Evolutionary conservation across 2,113 vertebrate genomes (phyloP), one percentile per base, ranked within the genome.

Genomic region (Shinisaurus crocodilurus): DNA sequence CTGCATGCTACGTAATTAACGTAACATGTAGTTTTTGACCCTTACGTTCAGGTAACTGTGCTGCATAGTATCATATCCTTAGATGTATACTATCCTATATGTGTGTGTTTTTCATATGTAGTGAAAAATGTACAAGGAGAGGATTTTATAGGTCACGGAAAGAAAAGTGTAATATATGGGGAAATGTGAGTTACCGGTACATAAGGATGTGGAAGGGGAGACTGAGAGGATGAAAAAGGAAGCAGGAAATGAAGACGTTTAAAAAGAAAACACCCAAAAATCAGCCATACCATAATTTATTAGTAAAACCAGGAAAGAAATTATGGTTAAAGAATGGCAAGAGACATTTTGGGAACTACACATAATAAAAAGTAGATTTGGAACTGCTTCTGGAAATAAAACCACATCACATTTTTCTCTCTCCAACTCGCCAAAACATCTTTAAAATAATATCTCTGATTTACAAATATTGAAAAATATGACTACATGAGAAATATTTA

Each of bases 101-200:
- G 7, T n/a, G 57, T 23, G 15, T 79, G 25, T 43, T 25, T 15
- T 40, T 12, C n/a, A n/a, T 8, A 82, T 32, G 7, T 23, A 74
- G 50, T 13, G 79, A 82, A 0, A 0, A 91, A 50, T 76, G 83
- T 50, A 1, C 74, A 77, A 88, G 79, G 69, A 10, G 1, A 82
- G 10, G 16, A 45, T 29, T n/a, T n/a, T 89, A 34, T 7, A 74
- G 67, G 16, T 6, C 34, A 80, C 37, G 34, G 29, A 10, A n/a
- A 6, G 83, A 3, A 1, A 5, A 88, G 1, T 13, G 48, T 57
- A 95, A 93, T 13, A 74, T 0, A 0, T 3, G 2, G 6, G 0
- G 3, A 0, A 0, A 10, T 15, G 27, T 18, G 12, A 20, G 40
- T 23, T n/a, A 6, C n/a, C 63, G 12, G 2, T 76, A 63, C 7